Conservation (phyloP, 1,140 invertebrate species). For the Ostrea denselamellosa region DNA sequence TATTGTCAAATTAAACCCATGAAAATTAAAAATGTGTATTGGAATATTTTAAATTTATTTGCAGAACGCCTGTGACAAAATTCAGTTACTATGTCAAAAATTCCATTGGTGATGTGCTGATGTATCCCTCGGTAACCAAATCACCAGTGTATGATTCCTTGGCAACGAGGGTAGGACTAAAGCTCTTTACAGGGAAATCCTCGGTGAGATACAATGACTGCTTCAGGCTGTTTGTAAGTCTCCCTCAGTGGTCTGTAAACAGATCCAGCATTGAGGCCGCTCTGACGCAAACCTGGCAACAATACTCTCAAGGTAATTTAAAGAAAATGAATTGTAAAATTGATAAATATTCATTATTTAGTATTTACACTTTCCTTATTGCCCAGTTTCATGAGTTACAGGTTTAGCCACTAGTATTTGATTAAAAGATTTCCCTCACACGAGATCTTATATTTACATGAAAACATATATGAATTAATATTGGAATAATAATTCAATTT, state of each 20-base stretch:
- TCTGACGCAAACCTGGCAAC: conserved; percentile 29
- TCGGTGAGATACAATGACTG: conserved; percentile 32
- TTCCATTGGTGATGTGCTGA: neutral
- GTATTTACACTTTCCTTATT: too few relatives aligned
- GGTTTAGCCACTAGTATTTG: too few relatives aligned
- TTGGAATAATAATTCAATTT: neutral
- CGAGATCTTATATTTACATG: too few relatives aligned
- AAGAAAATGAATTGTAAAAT: neutral
- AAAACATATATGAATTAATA: neutral
- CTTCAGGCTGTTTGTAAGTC: neutral
- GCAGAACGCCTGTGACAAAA: conserved; percentile 46
- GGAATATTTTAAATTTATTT: neutral
- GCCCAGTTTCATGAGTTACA: too few relatives aligned
- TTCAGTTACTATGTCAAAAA: conserved; percentile 41
- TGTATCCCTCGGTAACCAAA: conserved; percentile 40
- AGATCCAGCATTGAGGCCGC: neutral
- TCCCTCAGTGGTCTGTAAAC: neutral
- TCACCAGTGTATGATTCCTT: neutral
- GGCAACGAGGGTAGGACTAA: neutral
- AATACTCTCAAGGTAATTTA: conserved; percentile 14
- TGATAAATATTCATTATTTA: too few relatives aligned
- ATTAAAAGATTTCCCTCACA: too few relatives aligned
- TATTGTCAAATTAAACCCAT: too few relatives aligned
- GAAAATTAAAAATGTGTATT: too few relatives aligned
- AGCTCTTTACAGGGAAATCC: neutral